Conservation (phyloP, 2,113 vertebrate genomes). For the Sceloporus undulatus region DNA sequence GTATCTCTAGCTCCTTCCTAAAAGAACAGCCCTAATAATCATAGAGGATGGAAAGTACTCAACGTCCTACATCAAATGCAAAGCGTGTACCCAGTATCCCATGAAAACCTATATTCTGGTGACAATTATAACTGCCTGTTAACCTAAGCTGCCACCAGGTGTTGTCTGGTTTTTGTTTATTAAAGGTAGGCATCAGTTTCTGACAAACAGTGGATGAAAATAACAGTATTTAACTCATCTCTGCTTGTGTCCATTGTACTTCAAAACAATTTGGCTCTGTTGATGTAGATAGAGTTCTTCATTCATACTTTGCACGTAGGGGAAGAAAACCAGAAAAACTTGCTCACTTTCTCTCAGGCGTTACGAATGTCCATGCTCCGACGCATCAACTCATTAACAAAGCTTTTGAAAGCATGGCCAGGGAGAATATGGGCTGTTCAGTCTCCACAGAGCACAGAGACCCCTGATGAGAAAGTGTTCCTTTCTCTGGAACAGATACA, state of each 20-base stretch:
- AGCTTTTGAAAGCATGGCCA: background rate
- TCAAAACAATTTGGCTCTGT: background rate
- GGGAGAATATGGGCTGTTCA: background rate
- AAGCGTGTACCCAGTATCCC: background rate
- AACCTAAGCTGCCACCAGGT: background rate
- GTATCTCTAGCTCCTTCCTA: background rate
- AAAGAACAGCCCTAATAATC: background rate
- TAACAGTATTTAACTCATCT: background rate
- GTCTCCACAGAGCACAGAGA: background rate
- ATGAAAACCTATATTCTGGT: background rate
- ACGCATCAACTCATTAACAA: constrained; percentile 1
- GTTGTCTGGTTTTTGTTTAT: background rate
- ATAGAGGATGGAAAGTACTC: background rate
- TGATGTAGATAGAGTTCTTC: background rate
- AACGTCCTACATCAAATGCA: background rate
- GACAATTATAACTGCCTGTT: background rate
- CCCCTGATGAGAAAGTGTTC: constrained; percentile 17
- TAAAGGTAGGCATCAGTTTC: background rate
- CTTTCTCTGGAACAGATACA: constrained; percentile 1
- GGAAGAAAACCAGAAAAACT: background rate
- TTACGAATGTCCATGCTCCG: background rate
- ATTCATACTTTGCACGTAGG: background rate
- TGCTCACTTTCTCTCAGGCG: background rate
- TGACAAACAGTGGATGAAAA: background rate
- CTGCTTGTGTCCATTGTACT: background rate